These are phyloP conservation scores for Tupaia tana DNA, from an alignment of 2,113 vertebrate genomes.

Conservation along the genomic window DNA sequence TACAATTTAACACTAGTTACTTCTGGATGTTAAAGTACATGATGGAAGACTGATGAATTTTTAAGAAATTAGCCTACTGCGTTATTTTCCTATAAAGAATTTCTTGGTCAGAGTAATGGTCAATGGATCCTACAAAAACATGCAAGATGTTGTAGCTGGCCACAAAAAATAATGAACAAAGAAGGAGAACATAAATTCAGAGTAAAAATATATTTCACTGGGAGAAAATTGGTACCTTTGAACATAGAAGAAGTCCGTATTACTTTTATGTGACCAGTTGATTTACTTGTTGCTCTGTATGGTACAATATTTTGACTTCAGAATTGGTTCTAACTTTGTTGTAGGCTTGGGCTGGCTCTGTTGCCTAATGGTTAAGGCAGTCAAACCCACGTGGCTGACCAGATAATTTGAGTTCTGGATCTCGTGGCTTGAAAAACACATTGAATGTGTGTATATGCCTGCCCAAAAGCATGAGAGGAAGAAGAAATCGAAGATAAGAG, in stretches of 20 bases:
- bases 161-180: neutral
- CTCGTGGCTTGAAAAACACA: too few species aligned
- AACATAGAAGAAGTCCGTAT: neutral
- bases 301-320: neutral
- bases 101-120: neutral
- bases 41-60: neutral
- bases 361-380: too few species aligned
- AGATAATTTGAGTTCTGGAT: too few species aligned
- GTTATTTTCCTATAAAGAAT: neutral
- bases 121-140: neutral
- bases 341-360: too few species aligned
- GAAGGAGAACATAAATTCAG: neutral
- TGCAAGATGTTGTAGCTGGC: too few species aligned
- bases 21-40: neutral
- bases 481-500: too few species aligned
- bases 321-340: neutral
- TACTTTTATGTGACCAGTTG: neutral
- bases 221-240: neutral
- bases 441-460: too few species aligned
- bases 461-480: too few species aligned
- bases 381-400: too few species aligned
- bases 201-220: neutral
- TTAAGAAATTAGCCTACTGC: neutral
- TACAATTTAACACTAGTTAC: neutral
- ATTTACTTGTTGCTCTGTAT: neutral